These are phyloP conservation scores for Spisula solida DNA, from an alignment of 2,888 invertebrate species.

Conservation along the genomic window DNA sequence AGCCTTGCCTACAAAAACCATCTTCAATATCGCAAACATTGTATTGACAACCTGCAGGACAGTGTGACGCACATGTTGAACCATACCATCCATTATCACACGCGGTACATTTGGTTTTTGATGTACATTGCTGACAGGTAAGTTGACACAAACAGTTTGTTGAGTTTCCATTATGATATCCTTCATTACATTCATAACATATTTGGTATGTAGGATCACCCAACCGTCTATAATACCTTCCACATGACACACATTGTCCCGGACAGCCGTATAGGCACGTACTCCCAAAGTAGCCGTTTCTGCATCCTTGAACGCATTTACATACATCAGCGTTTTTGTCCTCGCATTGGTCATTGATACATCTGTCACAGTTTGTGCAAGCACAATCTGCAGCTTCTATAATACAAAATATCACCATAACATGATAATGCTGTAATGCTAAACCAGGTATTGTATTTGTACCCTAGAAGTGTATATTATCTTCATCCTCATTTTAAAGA, in stretches of 20 bases:
- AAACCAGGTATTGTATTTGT: too few species aligned
- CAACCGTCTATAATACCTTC: background rate
- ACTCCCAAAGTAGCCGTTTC: background rate
- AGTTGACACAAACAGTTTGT: background rate
- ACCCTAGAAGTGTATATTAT: too few species aligned
- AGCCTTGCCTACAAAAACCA: background rate
- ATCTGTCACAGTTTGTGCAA: too few species aligned
- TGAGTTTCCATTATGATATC: slow-evolving; percentile 16
- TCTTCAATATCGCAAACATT: background rate
- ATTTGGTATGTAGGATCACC: background rate
- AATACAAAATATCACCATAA: too few species aligned
- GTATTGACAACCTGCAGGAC: background rate
- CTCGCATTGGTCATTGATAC: too few species aligned
- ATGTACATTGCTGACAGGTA: background rate
- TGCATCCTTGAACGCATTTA: background rate
- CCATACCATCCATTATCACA: background rate
- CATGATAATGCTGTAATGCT: too few species aligned
- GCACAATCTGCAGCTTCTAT: too few species aligned
- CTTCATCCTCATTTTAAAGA: too few species aligned
- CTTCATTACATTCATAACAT: background rate
- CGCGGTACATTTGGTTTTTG: background rate
- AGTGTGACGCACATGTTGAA: background rate
- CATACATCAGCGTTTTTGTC: too few species aligned
- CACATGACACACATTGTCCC: background rate
- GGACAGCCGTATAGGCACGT: background rate